A percentile compares a stretch with the other conserved stretches of the same genome.
Conservation (phyloP, 2,797 vertebrate species). For the Cirrhinus mrigala region DNA sequence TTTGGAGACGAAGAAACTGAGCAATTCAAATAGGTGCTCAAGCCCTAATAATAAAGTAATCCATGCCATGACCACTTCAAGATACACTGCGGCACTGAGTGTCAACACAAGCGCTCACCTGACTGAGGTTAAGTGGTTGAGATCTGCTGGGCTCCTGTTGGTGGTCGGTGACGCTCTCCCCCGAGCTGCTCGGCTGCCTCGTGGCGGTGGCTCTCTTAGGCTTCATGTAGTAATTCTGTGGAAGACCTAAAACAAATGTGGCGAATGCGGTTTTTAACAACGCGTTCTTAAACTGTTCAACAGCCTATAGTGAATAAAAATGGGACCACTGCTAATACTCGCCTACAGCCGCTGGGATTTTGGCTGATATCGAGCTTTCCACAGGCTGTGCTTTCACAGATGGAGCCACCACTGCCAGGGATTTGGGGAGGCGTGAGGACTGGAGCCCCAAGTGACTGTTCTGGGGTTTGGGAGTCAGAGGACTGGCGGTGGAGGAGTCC, state of each 20-base stretch:
- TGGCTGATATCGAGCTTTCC: conserved; percentile 69
- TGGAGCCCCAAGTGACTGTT: conserved; percentile 69
- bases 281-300: background rate
- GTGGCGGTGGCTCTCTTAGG: conserved; percentile 84
- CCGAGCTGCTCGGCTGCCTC: conserved; percentile 86
- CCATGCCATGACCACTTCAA: too few species aligned
- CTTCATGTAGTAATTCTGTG: conserved; percentile 82
- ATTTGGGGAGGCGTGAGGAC: conserved; percentile 81
- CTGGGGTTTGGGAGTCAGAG: conserved; percentile 83
- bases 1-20: too few species aligned
- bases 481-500: conserved; percentile 92
- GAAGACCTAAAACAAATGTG: conserved; percentile 74
- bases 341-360: conserved; percentile 47
- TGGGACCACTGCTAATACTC: background rate
- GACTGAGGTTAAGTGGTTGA: conserved; percentile 98
- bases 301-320: background rate
- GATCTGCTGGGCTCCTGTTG: conserved; percentile 82
- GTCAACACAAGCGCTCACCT: conserved; percentile 77
- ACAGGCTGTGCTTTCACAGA: conserved; percentile 88
- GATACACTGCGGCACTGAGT: background rate
- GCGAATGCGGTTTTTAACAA: background rate
- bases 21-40: too few species aligned
- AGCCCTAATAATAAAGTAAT: too few species aligned
- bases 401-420: conserved; percentile 92
- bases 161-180: conserved; percentile 82